Conservation (phyloP, 2,888 invertebrate species). For the Sphaeridia pumilis region DNA sequence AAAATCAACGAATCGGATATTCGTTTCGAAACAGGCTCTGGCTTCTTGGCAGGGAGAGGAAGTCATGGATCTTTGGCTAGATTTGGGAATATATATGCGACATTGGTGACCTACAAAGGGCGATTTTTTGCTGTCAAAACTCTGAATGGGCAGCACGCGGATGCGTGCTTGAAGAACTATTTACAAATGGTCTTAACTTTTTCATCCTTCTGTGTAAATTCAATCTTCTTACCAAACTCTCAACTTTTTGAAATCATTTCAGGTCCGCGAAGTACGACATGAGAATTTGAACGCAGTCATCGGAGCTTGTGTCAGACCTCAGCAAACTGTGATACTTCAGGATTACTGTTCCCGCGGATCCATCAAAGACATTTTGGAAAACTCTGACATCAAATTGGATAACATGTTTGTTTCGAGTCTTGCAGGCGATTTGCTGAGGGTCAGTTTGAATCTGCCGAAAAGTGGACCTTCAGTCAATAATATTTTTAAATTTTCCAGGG, state of each 20-base stretch:
- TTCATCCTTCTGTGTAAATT: too few relatives aligned
- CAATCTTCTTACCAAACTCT: not conserved
- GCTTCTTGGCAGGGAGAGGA: slow-evolving; percentile 22
- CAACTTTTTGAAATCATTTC: slow-evolving; percentile 19
- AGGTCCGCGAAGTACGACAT: slow-evolving; percentile 76
- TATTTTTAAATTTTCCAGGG: too few relatives aligned
- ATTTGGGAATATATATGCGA: slow-evolving; percentile 79
- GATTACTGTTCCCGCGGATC: slow-evolving; percentile 74
- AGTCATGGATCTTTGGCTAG: slow-evolving; percentile 39
- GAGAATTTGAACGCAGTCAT: slow-evolving; percentile 74
- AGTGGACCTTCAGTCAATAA: too few relatives aligned
- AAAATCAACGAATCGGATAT: slow-evolving; percentile 86
- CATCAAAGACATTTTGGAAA: slow-evolving; percentile 82
- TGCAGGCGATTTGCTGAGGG: slow-evolving; percentile 75
- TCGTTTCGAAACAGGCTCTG: slow-evolving; percentile 41
- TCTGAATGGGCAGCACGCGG: slow-evolving; percentile 41
- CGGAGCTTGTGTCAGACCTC: slow-evolving; percentile 69
- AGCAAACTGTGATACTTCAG: slow-evolving; percentile 60
- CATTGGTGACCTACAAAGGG: slow-evolving; percentile 78
- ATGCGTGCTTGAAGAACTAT: slow-evolving; percentile 19
- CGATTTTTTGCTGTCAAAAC: slow-evolving; percentile 76
- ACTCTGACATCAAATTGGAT: slow-evolving; percentile 79
- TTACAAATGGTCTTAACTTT: slow-evolving; percentile 12
- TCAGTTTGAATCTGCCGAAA: too few relatives aligned
- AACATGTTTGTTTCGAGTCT: slow-evolving; percentile 84